These are phyloP conservation scores for Caenorhabditis sinica DNA, from an alignment of 2,888 invertebrate genomes.

Conservation along the genomic window DNA sequence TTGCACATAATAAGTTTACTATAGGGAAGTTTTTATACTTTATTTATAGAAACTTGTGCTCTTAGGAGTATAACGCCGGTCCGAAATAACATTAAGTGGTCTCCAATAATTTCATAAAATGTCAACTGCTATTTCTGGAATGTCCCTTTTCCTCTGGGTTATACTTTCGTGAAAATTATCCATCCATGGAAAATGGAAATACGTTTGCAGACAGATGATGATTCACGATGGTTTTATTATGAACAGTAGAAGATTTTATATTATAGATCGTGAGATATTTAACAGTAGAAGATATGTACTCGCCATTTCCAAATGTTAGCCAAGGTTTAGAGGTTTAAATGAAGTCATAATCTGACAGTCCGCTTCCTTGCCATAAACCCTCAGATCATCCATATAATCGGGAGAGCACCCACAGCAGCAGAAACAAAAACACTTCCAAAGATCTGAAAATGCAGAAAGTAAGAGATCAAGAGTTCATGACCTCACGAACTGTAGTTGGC, in stretches of 20 bases:
- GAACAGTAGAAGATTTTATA: not conserved
- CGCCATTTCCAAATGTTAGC: not conserved
- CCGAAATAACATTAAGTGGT: too few species aligned
- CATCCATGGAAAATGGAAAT: too few species aligned
- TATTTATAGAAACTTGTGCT: conserved; percentile 2
- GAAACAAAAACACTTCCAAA: conserved; percentile 1
- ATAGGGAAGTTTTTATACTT: not conserved
- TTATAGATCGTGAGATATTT: not conserved
- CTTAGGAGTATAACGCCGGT: not conserved
- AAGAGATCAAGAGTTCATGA: not conserved
- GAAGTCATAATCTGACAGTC: not conserved
- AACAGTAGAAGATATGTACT: not conserved
- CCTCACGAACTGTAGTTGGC: too few species aligned
- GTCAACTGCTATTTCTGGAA: too few species aligned
- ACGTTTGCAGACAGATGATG: too few species aligned
- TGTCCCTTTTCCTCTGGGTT: too few species aligned
- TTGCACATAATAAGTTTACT: not conserved
- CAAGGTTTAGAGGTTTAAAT: not conserved
- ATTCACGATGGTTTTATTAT: too few species aligned
- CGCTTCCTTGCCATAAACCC: not conserved
- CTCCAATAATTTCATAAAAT: too few species aligned
- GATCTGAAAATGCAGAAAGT: not conserved
- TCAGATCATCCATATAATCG: not conserved
- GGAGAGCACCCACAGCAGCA: too few species aligned
- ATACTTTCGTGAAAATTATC: too few species aligned